Percentiles rank a stretch among this genome's conserved stretches.
These are phyloP conservation scores for Bagarius yarrelli DNA, from an alignment of 2,113 vertebrate species.

Conservation along the genomic window DNA sequence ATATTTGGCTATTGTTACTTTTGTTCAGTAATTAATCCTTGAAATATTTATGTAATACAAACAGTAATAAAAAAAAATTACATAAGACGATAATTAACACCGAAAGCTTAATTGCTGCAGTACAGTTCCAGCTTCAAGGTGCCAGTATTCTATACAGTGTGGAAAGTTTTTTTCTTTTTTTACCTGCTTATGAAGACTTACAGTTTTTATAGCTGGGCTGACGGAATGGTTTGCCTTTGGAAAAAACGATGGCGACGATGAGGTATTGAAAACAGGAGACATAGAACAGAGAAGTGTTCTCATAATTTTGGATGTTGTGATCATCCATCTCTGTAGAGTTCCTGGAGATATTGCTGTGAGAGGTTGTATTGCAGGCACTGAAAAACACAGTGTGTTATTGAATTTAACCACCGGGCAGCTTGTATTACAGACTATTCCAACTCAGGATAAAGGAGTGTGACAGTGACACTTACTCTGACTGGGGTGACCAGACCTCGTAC, in stretches of 20 bases:
- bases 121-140: background rate
- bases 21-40: too few relatives aligned
- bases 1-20: too few relatives aligned
- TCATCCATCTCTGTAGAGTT: constrained; percentile 76
- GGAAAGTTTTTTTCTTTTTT: background rate
- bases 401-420: background rate
- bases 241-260: constrained; percentile 92
- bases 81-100: too few relatives aligned
- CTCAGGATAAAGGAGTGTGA: background rate
- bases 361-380: constrained; percentile 77
- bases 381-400: constrained; percentile 31
- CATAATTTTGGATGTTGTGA: constrained; percentile 86
- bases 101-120: too few relatives aligned
- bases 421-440: background rate
- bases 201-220: constrained; percentile 96
- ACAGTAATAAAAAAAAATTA: too few relatives aligned
- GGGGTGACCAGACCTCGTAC: constrained; percentile 77
- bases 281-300: constrained; percentile 97
- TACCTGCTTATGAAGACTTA: constrained; percentile 62
- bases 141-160: background rate
- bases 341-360: constrained; percentile 58
- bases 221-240: constrained; percentile 96
- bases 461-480: constrained; percentile 78
- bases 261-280: constrained; percentile 97
- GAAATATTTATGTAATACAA: too few relatives aligned